Percentiles rank a stretch among this genome's conserved stretches.
Conservation (phyloP, 2,888 invertebrate genomes). For the Scelioninae gen. 1 region DNA sequence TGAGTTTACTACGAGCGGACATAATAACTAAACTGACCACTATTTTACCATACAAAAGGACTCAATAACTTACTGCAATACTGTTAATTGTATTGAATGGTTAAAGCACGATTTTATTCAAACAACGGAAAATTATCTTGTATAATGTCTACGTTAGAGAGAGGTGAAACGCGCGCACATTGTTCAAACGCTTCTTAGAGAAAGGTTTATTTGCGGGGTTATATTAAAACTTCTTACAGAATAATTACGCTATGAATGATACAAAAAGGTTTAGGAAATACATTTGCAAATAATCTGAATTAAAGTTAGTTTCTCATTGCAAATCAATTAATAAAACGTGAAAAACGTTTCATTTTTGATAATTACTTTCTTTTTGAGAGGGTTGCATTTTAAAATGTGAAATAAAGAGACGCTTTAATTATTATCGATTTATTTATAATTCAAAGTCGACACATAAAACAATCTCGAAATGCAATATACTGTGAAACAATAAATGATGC, state of each 20-base stretch:
- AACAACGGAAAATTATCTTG: conserved; percentile 48
- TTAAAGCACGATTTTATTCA: conserved; percentile 32
- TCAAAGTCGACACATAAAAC: conserved; percentile 45
- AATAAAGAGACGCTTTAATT: not conserved
- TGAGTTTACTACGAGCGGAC: conserved; percentile 29
- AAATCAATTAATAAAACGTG: too few relatives aligned
- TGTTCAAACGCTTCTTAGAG: conserved; percentile 35
- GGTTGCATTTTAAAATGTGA: not conserved
- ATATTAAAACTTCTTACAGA: conserved; percentile 16
- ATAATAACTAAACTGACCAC: conserved; percentile 47
- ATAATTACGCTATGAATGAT: not conserved
- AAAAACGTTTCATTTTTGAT: too few relatives aligned
- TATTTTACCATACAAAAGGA: conserved; percentile 41
- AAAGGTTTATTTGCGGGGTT: conserved; percentile 29
- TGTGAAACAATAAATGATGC: conserved; percentile 65
- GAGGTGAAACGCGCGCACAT: conserved; percentile 32
- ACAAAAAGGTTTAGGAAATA: too few relatives aligned
- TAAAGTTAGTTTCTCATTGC: too few relatives aligned
- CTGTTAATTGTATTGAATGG: conserved; percentile 40
- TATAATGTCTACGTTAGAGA: conserved; percentile 15
- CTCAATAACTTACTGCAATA: conserved; percentile 44
- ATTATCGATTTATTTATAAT: conserved; percentile 42
- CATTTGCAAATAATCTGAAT: too few relatives aligned
- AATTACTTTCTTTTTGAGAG: too few relatives aligned
- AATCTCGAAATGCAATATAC: conserved; percentile 63